Evolutionary conservation across 2,888 invertebrate species (phyloP), one percentile per base, ranked within the genome.

Genomic region (Agriotes lineatus): DNA sequence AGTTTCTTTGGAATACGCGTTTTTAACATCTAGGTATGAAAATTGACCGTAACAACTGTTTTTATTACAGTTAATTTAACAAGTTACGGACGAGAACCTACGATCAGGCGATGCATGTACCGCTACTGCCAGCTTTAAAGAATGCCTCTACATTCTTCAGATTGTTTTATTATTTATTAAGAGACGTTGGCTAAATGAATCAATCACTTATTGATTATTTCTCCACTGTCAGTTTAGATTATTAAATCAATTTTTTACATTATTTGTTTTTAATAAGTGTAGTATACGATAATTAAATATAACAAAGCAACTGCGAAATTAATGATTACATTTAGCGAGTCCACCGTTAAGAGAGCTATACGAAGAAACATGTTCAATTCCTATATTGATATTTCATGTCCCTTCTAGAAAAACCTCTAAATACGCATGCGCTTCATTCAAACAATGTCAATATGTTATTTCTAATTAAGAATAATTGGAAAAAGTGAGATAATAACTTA

Each of bases 401-500:
- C 6, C 14, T 14, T 20, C 20, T 7, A 58, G 19, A 54, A 54
- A 54, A 35, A 35, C 6, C 10, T 9, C 14, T 30, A 18, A 58
- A 18, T 20, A 58, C 58, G 58, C 58, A 58, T 58, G 58, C 58
- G 58, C 25, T 9, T 58, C 25, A 30, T 25, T 25, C 25, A 58
- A 57, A 58, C n/a, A 44, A 20, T 58, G 44, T 68, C 61, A 68
- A 71, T 68, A 71, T 56, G 62, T 71, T 45, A 9, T 16, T 9
- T 42, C 42, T 45, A 25, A 67, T 60, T 57, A 67, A 42, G 12
- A 20, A 52, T 35, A 54, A 16, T 52, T 20, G 52, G 48, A 52
- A 39, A 54, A 58, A 30, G 14, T 14, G 54, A 39, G 50, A 44
- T 33, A 63, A 64, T 25, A 65, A 91, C 91, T 91, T 84, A 91